A percentile compares a stretch with the other conserved stretches of the same genome.
phyloP scores from a whole-genome alignment of 1,140 invertebrate genomes.

The Formica selysi region DNA sequence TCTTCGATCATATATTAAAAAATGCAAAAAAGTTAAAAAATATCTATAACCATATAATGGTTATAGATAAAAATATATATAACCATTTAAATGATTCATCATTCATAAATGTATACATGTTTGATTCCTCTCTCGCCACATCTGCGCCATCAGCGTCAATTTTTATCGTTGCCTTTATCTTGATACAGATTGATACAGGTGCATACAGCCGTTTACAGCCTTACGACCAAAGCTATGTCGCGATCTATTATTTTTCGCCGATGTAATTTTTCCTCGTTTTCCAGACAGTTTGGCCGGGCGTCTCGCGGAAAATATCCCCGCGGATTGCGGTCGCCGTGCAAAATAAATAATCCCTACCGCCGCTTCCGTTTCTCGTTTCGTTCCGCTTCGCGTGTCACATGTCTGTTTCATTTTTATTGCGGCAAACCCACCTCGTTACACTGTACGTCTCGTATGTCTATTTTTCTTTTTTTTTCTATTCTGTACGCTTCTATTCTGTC shows the following conservation, averaged over 20 bases:
- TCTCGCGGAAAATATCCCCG: constrained; percentile 77
- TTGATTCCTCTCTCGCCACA: not conserved
- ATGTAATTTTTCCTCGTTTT: constrained; percentile 85
- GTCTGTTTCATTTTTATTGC: constrained; percentile 68
- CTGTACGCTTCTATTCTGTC: not conserved
- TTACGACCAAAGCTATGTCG: constrained; percentile 49
- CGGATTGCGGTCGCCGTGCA: constrained; percentile 78
- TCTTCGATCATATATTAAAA: not conserved
- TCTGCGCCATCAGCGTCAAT: not conserved
- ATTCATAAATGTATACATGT: not conserved
- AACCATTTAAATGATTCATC: not conserved
- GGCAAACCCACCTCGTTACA: constrained; percentile 68
- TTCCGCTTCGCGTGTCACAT: constrained; percentile 70
- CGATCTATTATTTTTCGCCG: constrained; percentile 79
- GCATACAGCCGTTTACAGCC: constrained; percentile 32
- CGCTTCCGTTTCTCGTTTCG: constrained; percentile 77
- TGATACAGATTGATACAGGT: not conserved
- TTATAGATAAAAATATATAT: too few species aligned
- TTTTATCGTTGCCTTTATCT: constrained; percentile 15
- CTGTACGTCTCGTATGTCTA: constrained; percentile 23
- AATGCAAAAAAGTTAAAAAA: not conserved
- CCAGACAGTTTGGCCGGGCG: constrained; percentile 81
- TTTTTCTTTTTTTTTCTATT: constrained; percentile 26
- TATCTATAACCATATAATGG: not conserved
- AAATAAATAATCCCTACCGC: constrained; percentile 83